Percentiles rank a stretch among this genome's conserved stretches.
Conservation (phyloP, 2,797 vertebrate species). For the Amblyopsis hoosieri region DNA sequence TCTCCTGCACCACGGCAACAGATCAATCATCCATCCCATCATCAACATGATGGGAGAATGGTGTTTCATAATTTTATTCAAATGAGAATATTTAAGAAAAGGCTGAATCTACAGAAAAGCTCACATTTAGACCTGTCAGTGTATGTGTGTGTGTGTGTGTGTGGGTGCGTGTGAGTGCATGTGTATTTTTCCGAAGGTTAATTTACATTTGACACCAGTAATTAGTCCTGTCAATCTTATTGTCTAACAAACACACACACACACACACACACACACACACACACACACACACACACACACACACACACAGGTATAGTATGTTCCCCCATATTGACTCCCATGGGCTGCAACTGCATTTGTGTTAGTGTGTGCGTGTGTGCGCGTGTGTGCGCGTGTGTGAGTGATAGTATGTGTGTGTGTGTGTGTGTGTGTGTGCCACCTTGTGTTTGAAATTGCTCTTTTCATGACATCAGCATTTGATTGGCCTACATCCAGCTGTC, state of each 20-base stretch:
- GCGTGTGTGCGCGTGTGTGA: background rate
- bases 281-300: conserved; percentile 4
- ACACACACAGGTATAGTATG: background rate
- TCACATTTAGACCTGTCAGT: background rate
- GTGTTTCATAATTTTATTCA: too few species aligned
- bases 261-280: background rate
- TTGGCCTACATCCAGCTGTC: background rate
- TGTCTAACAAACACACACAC: background rate
- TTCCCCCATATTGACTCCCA: too few species aligned
- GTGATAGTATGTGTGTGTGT: background rate
- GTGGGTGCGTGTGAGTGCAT: background rate
- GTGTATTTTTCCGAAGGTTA: conserved; percentile 1
- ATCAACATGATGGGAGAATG: too few species aligned
- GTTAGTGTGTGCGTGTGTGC: background rate
- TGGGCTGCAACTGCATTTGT: background rate
- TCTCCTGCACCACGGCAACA: too few species aligned
- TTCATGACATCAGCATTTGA: background rate
- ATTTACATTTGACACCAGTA: conserved; percentile 7
- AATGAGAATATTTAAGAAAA: too few species aligned
- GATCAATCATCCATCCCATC: too few species aligned
- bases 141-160: conserved; percentile 4
- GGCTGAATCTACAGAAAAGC: too few species aligned
- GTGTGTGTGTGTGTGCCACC: background rate
- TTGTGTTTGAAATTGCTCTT: background rate
- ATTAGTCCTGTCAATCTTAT: conserved; percentile 7